Evolutionary conservation across 92 coral and sea anemone species (phyloP), one percentile per base, ranked within the genome.

Genomic region (Pocillopora meandrina): DNA sequence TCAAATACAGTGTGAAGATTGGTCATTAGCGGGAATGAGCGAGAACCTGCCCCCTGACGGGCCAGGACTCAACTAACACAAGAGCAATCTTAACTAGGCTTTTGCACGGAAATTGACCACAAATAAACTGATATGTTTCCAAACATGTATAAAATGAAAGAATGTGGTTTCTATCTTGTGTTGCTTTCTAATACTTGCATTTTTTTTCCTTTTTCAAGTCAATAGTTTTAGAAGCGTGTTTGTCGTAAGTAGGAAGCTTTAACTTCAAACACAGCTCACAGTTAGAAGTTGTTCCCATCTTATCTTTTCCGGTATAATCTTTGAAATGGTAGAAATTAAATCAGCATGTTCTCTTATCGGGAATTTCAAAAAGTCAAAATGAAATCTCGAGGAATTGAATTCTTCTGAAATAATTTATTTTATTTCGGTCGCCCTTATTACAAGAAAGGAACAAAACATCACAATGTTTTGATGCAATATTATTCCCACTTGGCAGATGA

Each of bases 41-140:
- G 26, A 71, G 49, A 52, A 60, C 79, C 17, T 71, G 86, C 86
- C 86, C 79, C 78, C 86, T 36, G 49, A 31, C 66, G 72, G 72
- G 86, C 47, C 8, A 47, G 63, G 56, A 16, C 15, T 81, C 21
- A 8, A 69, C 79, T 23, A 36, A 82, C 72, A 59, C 36, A 73
- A 56, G 23, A 62, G 58, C 21, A 72, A 55, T 21, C 59, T 80
- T 56, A 61, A 61, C 75, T 31, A 60, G 52, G 73, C 72, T 83
- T 70, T 62, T 74, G 42, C 31, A 59, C n/a, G 67, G 36, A 11
- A 35, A 71, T 70, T 73, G 73, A 83, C 86, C 86, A 61, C 86
- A 83, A 83, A 74, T 83, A 61, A 61, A 73, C 52, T 62, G 63
- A 52, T 42, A 56, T 26, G 14, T 13, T 47, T 14, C 5, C 77